Evolutionary conservation across 2,888 invertebrate genomes (phyloP).

Genomic region (Limenitis camilla): DNA sequence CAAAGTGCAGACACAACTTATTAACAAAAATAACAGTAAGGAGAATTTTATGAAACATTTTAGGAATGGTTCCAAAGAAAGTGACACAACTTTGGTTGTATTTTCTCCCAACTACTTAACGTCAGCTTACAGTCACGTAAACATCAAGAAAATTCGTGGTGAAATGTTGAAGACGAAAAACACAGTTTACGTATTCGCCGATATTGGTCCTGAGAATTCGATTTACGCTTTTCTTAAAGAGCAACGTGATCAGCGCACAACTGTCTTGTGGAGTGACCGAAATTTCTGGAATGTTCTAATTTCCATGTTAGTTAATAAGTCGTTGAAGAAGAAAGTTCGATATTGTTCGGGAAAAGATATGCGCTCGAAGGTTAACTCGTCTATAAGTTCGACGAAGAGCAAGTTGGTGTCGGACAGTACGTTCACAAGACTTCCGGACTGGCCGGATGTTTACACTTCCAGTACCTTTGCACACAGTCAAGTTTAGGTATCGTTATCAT

Average conservation of each 20-base stretch:
- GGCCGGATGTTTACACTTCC: slow-evolving; percentile 38
- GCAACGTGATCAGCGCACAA: slow-evolving; percentile 48
- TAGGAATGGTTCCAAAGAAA: slow-evolving; percentile 34
- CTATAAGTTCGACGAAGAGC: slow-evolving; percentile 21
- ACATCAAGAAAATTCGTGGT: slow-evolving; percentile 59
- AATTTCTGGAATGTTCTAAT: slow-evolving; percentile 54
- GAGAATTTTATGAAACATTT: slow-evolving; percentile 34
- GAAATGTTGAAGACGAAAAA: slow-evolving; percentile 56
- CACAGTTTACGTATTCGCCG: slow-evolving; percentile 55
- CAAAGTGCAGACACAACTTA: slow-evolving; percentile 35
- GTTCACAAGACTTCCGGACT: slow-evolving; percentile 40
- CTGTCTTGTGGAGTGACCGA: slow-evolving; percentile 56
- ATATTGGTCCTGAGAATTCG: slow-evolving; percentile 60
- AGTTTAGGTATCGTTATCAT: slow-evolving; percentile 47
- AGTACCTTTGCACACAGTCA: slow-evolving; percentile 49
- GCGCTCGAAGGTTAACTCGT: slow-evolving; percentile 16
- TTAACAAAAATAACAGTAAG: slow-evolving; percentile 32
- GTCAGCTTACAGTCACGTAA: slow-evolving; percentile 54
- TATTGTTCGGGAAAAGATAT: slow-evolving; percentile 11
- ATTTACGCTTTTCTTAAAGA: slow-evolving; percentile 61
- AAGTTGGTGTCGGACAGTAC: slow-evolving; percentile 34
- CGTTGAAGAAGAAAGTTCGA: slow-evolving; percentile 23
- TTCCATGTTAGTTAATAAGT: slow-evolving; percentile 32
- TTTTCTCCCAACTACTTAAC: slow-evolving; percentile 63
- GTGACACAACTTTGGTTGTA: slow-evolving; percentile 42